Evolutionary conservation across 2,113 vertebrate genomes (phyloP), one percentile per base, ranked within the genome.

Genomic region (Colinus virginianus): DNA sequence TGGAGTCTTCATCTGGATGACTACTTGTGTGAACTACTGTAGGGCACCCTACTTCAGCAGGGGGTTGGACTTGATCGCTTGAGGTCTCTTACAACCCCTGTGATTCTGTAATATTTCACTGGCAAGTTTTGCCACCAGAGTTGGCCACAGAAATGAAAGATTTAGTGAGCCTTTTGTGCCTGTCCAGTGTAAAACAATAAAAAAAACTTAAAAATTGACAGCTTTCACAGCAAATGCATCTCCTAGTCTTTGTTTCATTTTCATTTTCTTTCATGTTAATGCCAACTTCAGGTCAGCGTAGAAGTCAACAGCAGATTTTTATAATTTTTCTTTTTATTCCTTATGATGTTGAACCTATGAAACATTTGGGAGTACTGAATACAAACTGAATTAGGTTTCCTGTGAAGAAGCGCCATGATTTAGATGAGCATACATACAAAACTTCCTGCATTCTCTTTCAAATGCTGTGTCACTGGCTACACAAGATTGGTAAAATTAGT

Each of bases 381-480:
- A 43, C 12, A 13, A 61, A 61, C 22, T 9, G 4, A 86, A 62
- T 4, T 61, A 1, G 23, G 23, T 68, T 70, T 90, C 51, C 56
- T 56, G 5, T 5, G 10, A 34, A 74, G 20, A 8, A 0, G 11
- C 1, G 1, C 1, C 11, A 42, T 25, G 22, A 32, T 21, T 88
- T 51, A 74, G 19, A 55, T 66, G 8, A 77, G 8, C 38, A 22
- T 13, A 51, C 19, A 23, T 4, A 32, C 22, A 63, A 17, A 16
- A 25, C 14, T 59, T 58, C 28, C 53, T 7, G 38, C n/a, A 18
- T 36, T 84, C 32, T 15, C 36, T 81, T 48, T 9, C 11, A 6
- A 72, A 38, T 16, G 21, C 36, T 79, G 20, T 32, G 30, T 32
- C 51, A 58, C 8, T 1, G 1, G 67, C 5, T n/a, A 51, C 63